Evolutionary conservation across 1,140 invertebrate genomes (phyloP).

Genomic region (Ceratosolen solmsi): DNA sequence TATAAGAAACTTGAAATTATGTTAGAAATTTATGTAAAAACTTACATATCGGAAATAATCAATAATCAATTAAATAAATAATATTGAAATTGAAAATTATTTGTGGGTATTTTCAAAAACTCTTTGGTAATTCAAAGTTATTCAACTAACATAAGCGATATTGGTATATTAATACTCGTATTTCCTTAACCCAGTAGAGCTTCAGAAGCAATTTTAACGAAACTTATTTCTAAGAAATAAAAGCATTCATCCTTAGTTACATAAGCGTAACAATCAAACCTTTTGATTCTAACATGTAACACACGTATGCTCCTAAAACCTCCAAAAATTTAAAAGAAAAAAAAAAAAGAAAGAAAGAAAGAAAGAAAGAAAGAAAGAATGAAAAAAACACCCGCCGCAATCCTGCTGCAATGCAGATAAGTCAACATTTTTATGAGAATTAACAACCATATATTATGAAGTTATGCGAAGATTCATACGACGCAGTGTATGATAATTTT

Average conservation of each 20-base stretch:
- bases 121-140: constrained; percentile 15
- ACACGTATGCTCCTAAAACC: neutral
- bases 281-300: neutral
- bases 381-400: constrained; percentile 15
- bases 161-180: neutral
- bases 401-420: constrained; percentile 11
- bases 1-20: constrained; percentile 7
- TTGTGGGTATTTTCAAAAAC: constrained; percentile 14
- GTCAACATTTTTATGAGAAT: neutral
- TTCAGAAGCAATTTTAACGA: neutral
- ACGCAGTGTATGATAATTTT: neutral
- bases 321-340: neutral
- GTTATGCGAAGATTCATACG: neutral
- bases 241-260: neutral
- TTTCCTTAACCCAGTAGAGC: constrained; percentile 8
- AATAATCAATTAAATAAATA: neutral
- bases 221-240: constrained; percentile 8
- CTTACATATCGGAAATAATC: constrained; percentile 35
- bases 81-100: neutral
- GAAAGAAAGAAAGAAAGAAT: no score
- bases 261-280: neutral
- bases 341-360: no score
- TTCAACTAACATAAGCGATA: constrained; percentile 14
- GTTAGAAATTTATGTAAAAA: constrained; percentile 11
- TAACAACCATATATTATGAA: neutral